Percentiles rank a stretch among this genome's conserved stretches.
Evolutionary conservation across 2,797 vertebrate species (phyloP).

Genomic region (Sebastes iracundus): DNA sequence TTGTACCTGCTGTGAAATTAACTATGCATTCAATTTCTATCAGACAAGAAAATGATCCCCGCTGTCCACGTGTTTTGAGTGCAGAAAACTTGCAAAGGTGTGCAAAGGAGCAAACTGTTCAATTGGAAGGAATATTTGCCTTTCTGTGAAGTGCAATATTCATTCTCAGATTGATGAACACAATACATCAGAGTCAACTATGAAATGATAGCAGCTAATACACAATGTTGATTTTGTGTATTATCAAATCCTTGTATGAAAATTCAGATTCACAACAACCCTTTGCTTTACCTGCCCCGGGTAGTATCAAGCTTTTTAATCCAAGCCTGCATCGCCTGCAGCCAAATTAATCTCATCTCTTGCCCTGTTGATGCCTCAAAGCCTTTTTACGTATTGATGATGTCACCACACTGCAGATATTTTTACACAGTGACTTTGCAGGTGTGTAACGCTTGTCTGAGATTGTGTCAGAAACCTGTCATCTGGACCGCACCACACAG

Average conservation of each 20-base stretch:
- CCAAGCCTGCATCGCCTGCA: not conserved
- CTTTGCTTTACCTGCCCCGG: not conserved
- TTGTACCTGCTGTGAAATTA: conserved; percentile 75
- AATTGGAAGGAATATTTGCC: not conserved
- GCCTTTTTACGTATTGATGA: conserved; percentile 18
- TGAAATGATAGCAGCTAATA: not conserved
- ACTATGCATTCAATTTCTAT: conserved; percentile 76
- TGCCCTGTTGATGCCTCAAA: conserved; percentile 10
- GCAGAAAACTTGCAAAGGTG: conserved; percentile 30
- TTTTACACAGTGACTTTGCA: conserved; percentile 1
- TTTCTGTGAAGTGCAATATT: conserved; percentile 12
- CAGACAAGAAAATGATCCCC: conserved; percentile 53
- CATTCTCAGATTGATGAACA: conserved; percentile 15
- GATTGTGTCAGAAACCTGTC: not conserved
- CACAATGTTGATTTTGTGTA: conserved; percentile 3
- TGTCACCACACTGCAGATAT: conserved; percentile 36
- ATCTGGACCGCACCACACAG: not conserved
- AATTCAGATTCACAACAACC: not conserved
- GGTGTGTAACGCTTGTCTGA: not conserved
- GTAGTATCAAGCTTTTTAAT: conserved; percentile 24
- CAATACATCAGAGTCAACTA: not conserved
- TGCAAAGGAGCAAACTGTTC: conserved; percentile 27
- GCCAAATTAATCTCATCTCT: conserved; percentile 1
- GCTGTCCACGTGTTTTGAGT: conserved; percentile 21
- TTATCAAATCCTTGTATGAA: conserved; percentile 27